These are phyloP conservation scores for Pituophis catenifer DNA, from an alignment of 2,113 vertebrate genomes.

Conservation along the genomic window DNA sequence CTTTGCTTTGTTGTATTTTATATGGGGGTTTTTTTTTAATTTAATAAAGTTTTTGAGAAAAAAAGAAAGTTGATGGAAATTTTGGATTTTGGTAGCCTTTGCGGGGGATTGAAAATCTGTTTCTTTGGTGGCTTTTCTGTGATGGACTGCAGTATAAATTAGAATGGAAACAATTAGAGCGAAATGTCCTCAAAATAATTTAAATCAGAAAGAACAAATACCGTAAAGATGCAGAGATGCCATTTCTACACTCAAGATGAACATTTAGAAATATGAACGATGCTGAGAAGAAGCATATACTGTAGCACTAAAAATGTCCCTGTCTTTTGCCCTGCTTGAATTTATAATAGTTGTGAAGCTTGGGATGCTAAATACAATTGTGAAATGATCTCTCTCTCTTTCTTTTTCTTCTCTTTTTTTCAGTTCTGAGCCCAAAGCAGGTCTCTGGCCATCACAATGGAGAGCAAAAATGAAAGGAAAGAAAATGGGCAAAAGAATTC, in stretches of 20 bases:
- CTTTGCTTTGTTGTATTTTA: not conserved
- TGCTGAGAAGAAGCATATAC: not conserved
- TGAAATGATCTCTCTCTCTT: not conserved
- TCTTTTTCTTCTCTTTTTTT: not conserved
- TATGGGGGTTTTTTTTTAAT: not conserved
- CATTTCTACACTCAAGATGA: not conserved
- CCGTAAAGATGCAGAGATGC: not conserved
- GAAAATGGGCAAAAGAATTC: not conserved
- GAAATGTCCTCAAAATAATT: not conserved
- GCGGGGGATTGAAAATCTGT: not conserved
- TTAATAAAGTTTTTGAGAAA: not conserved
- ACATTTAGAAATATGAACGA: not conserved
- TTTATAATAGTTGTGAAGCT: not conserved
- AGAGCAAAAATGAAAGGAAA: not conserved
- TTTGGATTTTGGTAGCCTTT: not conserved
- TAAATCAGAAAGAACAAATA: not conserved
- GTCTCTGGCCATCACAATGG: no score
- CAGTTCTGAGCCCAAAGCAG: not conserved
- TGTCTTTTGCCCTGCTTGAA: not conserved
- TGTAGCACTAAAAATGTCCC: not conserved
- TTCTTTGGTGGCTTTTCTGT: not conserved
- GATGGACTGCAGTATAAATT: not conserved
- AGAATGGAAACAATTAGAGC: not conserved
- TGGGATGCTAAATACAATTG: not conserved
- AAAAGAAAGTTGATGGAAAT: not conserved